phyloP scores from a whole-genome alignment of 2,797 vertebrate species.

The Prunella strophiata region DNA sequence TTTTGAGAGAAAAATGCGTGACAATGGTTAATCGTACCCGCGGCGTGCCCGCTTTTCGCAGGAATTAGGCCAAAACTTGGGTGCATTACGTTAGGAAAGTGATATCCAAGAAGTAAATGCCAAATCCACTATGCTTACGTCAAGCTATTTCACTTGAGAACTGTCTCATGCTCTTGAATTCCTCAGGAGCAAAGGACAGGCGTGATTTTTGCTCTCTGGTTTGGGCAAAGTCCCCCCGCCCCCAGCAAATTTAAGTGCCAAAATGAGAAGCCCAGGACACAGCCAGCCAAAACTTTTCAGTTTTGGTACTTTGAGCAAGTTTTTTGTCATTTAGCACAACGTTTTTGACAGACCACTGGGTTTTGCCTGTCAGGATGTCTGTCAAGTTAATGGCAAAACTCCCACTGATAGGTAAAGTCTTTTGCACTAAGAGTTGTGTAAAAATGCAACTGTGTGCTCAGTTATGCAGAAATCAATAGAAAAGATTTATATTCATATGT shows the following conservation, averaged over 20 bases:
- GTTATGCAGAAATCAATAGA: not conserved
- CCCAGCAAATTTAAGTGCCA: not conserved
- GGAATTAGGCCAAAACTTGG: slow-evolving; percentile 43
- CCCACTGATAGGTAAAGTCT: not conserved
- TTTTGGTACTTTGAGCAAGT: not conserved
- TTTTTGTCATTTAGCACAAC: not conserved
- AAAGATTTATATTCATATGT: not conserved
- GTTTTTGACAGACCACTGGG: not conserved
- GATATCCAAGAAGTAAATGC: slow-evolving; percentile 39
- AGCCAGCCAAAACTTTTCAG: not conserved
- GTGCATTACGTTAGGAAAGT: slow-evolving; percentile 42
- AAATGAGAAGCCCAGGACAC: not conserved
- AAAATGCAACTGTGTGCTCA: not conserved
- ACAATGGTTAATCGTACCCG: slow-evolving; percentile 20
- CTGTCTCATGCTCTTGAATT: slow-evolving; percentile 29
- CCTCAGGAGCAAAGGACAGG: not conserved
- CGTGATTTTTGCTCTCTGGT: not conserved
- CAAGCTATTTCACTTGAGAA: slow-evolving; percentile 52
- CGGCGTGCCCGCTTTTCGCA: slow-evolving; percentile 13
- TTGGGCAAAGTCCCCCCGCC: not conserved
- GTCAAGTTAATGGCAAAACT: not conserved
- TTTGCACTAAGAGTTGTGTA: not conserved
- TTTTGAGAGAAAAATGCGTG: slow-evolving; percentile 13
- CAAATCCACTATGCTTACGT: slow-evolving; percentile 36
- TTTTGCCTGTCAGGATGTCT: not conserved